Conservation (phyloP, 2,113 vertebrate species). For the Barnardius zonarius region DNA sequence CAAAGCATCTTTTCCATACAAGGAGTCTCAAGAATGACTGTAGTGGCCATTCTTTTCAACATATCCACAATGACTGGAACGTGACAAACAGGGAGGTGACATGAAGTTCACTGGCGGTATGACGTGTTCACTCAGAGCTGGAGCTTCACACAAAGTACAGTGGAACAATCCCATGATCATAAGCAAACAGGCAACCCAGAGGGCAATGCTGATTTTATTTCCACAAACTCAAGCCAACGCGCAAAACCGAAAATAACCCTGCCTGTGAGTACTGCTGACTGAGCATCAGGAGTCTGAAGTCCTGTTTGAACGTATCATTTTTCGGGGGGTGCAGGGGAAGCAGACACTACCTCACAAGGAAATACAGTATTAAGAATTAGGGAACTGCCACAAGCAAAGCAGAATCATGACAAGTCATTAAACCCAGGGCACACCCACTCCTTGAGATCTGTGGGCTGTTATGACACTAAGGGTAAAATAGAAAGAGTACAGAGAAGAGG, state of each 20-base stretch:
- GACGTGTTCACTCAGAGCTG: neutral
- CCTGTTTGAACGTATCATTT: neutral
- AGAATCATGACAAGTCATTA: slow-evolving; percentile 33
- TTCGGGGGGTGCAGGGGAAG: neutral
- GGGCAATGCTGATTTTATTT: neutral
- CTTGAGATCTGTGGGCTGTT: slow-evolving; percentile 7
- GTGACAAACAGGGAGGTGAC: neutral
- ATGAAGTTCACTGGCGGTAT: neutral
- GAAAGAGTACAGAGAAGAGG: neutral
- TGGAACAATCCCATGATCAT: neutral
- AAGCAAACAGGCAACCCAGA: neutral
- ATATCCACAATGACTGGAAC: neutral
- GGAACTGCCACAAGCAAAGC: neutral
- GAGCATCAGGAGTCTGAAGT: neutral
- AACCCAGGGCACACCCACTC: slow-evolving; percentile 6
- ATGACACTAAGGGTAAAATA: neutral
- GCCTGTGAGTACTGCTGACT: neutral
- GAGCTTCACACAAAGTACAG: neutral
- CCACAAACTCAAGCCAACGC: neutral
- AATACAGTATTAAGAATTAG: neutral
- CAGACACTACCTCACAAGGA: neutral
- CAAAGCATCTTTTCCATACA: neutral
- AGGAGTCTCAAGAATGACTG: neutral
- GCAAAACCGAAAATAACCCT: neutral
- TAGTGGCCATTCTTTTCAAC: neutral